Percentiles rank a stretch among this genome's conserved stretches.
Evolutionary conservation across 2,888 invertebrate species (phyloP).

Genomic region (Nowickia ferox): DNA sequence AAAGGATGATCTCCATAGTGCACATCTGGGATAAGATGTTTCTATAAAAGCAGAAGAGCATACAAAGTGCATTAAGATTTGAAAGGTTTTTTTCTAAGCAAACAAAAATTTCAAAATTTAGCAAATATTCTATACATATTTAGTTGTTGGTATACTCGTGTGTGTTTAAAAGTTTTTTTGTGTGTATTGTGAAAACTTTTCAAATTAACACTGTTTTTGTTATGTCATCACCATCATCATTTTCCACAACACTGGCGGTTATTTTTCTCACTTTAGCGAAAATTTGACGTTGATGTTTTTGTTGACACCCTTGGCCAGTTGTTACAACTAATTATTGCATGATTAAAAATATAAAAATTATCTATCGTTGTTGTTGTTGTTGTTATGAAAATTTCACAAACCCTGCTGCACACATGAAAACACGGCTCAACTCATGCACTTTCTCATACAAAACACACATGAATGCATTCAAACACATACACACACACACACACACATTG

Average conservation of each 20-base stretch:
- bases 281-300: conserved; percentile 61
- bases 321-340: conserved; percentile 62
- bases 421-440: background rate
- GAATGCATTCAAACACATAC: background rate
- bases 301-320: conserved; percentile 59
- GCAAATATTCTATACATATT: too few relatives aligned
- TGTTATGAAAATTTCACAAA: conserved; percentile 56
- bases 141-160: background rate
- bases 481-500: background rate
- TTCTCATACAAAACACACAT: background rate
- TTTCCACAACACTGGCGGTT: conserved; percentile 47
- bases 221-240: conserved; percentile 47
- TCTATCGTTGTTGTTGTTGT: conserved; percentile 51
- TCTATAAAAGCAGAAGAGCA: background rate
- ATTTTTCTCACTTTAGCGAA: conserved; percentile 45
- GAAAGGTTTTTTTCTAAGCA: background rate
- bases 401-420: background rate
- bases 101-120: too few relatives aligned
- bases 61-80: background rate
- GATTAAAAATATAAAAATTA: conserved; percentile 66
- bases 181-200: conserved; percentile 3
- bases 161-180: background rate
- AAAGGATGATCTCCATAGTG: background rate
- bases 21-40: background rate
- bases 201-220: conserved; percentile 60